Conservation (phyloP, 2,113 vertebrate genomes). For the Melanostigma gelatinosum region DNA sequence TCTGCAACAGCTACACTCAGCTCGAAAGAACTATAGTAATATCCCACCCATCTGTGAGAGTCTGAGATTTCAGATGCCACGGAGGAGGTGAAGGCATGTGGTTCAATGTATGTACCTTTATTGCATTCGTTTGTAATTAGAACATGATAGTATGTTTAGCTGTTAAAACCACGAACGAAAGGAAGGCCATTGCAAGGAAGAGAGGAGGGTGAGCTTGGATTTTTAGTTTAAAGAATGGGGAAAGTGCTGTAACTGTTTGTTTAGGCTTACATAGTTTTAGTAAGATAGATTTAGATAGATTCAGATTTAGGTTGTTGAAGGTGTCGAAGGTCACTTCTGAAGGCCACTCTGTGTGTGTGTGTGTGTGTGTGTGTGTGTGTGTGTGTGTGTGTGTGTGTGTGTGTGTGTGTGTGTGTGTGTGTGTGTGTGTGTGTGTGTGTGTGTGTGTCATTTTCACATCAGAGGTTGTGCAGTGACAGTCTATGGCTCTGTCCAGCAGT, state of each 20-base stretch:
- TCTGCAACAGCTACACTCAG: constrained; percentile 22
- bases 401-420: not conserved
- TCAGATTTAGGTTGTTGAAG: not conserved
- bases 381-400: not conserved
- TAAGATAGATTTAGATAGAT: not conserved
- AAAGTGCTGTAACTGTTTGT: not conserved
- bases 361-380: not conserved
- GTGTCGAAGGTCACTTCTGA: not conserved
- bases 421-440: not conserved
- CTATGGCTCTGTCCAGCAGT: constrained; percentile 33
- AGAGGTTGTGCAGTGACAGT: constrained; percentile 17
- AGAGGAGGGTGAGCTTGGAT: not conserved
- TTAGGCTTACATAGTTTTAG: not conserved
- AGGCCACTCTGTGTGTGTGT: not conserved
- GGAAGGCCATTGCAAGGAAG: not conserved
- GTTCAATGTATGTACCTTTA: constrained; percentile 1
- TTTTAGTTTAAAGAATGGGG: too few species aligned
- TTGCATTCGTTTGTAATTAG: not conserved
- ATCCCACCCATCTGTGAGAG: constrained; percentile 1
- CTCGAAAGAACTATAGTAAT: constrained; percentile 21
- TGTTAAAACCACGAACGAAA: not conserved
- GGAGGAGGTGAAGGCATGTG: not conserved
- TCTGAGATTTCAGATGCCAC: not conserved
- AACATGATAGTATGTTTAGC: not conserved
- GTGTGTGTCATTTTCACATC: constrained; percentile 20